Evolutionary conservation across 2,888 invertebrate species (phyloP), one percentile per base, ranked within the genome.

Genomic region (Neoitamus cyanurus): DNA sequence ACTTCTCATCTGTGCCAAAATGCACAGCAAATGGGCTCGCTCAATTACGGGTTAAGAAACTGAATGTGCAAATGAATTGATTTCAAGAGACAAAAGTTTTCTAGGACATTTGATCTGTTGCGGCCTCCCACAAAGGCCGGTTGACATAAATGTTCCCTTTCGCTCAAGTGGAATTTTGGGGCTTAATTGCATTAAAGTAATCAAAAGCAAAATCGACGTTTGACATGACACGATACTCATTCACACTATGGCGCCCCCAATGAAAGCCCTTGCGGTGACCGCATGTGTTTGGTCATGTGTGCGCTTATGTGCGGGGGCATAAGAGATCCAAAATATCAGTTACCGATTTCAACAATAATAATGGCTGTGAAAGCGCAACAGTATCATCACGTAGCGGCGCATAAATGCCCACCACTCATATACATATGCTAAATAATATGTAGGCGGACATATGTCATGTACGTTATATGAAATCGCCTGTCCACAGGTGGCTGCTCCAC

Each of bases 301-400:
- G 6, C 20, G 58, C 20, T 58, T 58, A 58, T 58, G 58, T 58
- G 25, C 9, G 58, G 58, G 15, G 20, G 78, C 78, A 58, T 78
- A 58, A 48, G 58, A 58, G 46, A 78, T 78, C 30, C 78, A 78
- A 78, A 78, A 78, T 78, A 78, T 78, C 78, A 78, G 78, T 78
- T 78, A 78, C 78, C 78, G 58, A 78, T 78, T 78, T 78, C 78
- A 78, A 58, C 78, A 78, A 78, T 58, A 77, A 77, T 77, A 58
- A 78, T 48, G 78, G 31, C 30, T 46, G 11, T 48, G 78, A 58
- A 58, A 78, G 75, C 58, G 78, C 78, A 78, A 78, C 78, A 78
- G 78, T 78, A 78, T 78, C 78, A 46, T 42, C 75, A 75, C 42
- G 75, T 20, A 42, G 25, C 37, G 42, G 42, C 28, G 42, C 42